Base-by-base conservation (phyloP, 2,113 vertebrate species). In the Helogale parvula region DNA sequence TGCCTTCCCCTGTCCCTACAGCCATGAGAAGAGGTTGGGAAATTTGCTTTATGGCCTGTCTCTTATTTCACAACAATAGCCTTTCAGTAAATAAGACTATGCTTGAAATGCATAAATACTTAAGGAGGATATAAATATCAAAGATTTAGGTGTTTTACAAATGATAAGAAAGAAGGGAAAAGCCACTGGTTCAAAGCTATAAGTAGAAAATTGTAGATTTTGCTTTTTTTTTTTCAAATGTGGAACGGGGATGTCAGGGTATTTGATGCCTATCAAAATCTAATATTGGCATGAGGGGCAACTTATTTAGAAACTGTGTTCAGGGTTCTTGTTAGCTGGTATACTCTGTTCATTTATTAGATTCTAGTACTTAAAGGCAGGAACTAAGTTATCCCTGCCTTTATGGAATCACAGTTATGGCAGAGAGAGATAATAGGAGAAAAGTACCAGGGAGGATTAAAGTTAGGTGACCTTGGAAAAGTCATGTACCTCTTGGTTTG, bases 261-360 rank as follows among this genome's bases (percentile, higher is more conserved):
- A 88, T 96, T 88, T 92, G 72, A 45, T 93, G 23, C 72, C 52
- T 95, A 94, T 77, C 84, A 79, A 94, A 95, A 33, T 85, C 38
- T 77, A 50, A 52, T 82, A 69, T 38, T 74, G 8, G 52, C 60
- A 86, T 31, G 31, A 91, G 7, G 31, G 35, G 83, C 89, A 96
- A 68, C 54, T 89, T 93, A 4, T 38, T 35, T 91, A n/a, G 0
- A 54, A 66, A 98, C 71, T 95, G 33, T 79, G 33, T 84, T 90
- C 45, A 23, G 87, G 31, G 19, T 77, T 96, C 41, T 95, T 94
- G 27, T 31, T 94, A 92, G 50, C 63, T 94, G 38, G 33, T n/a
- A 45, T 92, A 47, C 54, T 86, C 6, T 92, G 25, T 71, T 81
- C 41, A 83, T 92, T 96, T 97, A 9, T 92, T 33, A 90, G 63